Evolutionary conservation across 2,888 invertebrate species (phyloP), one percentile per base, ranked within the genome.

Genomic region (Prosopocoilus inquinatus): DNA sequence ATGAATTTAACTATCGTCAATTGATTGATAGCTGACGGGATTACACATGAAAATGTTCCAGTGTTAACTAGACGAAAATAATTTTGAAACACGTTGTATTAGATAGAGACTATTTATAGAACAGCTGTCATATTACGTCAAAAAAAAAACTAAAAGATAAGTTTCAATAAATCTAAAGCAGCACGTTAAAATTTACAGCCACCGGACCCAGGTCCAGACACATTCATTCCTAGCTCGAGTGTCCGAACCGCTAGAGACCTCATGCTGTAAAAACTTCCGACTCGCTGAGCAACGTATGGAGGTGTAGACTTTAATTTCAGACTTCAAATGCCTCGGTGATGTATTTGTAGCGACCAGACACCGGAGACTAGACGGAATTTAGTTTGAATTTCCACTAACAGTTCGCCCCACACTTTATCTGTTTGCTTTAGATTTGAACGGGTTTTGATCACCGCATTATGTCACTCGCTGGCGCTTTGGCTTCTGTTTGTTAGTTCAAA

Each of bases 251-350:
- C 60, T 47, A 51, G 62, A 60, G 58, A 62, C 52, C 47, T 35
- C 44, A 20, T 56, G 47, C 53, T 59, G 55, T 55, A 64, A 61
- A 62, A 62, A 62, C 60, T 64, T 64, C 58, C 62, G 55, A 58
- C 57, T 61, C 62, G 53, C 57, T 57, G 62, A 62, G 57, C 64
- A 65, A 60, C 64, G 62, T 59, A 64, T 59, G 65, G 58, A 64
- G 62, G 60, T 64, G 62, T 62, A 60, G 63, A 66, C 62, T 64
- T 64, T 64, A 64, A 64, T 64, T 64, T 62, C 57, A 58, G 61
- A 58, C 58, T 59, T 60, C 60, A 62, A 63, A 64, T 59, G 57
- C 59, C 54, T 57, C 50, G 55, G 62, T 59, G 55, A 61, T 55
- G 61, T 60, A 63, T 62, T 62, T 60, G 61, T 56, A 47, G 51